A percentile compares a stretch with the other conserved stretches of the same genome.
Conservation (phyloP, 2,888 invertebrate genomes). For the Cerastoderma edule region DNA sequence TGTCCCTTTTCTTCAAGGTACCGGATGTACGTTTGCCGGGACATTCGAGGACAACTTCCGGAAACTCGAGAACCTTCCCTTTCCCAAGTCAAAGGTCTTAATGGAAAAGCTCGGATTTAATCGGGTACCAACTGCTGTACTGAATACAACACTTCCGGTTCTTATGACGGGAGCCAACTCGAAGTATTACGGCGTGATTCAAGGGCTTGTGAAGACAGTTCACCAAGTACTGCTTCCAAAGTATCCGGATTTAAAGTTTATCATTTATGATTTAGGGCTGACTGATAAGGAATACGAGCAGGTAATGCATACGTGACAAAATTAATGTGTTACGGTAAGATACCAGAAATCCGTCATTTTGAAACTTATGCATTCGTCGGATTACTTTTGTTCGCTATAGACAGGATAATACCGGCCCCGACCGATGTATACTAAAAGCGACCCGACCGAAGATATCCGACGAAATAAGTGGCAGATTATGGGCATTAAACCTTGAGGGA, state of each 20-base stretch:
- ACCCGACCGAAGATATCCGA: too few relatives aligned
- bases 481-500: too few relatives aligned
- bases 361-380: too few relatives aligned
- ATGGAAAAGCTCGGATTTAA: conserved; percentile 32
- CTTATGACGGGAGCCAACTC: conserved; percentile 29
- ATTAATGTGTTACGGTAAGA: not conserved
- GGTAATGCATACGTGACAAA: conserved; percentile 12
- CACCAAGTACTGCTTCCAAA: conserved; percentile 25
- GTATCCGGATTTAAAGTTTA: conserved; percentile 31
- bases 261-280: conserved; percentile 36
- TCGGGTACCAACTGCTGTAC: not conserved
- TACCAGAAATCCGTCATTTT: too few relatives aligned
- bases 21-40: conserved; percentile 25
- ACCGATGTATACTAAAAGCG: too few relatives aligned
- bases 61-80: conserved; percentile 26
- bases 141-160: conserved; percentile 32
- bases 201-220: conserved; percentile 36
- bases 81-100: conserved; percentile 18
- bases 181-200: conserved; percentile 18
- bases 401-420: too few relatives aligned
- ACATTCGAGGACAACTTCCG: conserved; percentile 35
- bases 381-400: too few relatives aligned
- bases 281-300: not conserved
- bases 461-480: too few relatives aligned
- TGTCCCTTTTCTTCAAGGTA: too few relatives aligned